Conservation (phyloP, 2,888 invertebrate genomes). For the Caenorhabditis panamensis region DNA sequence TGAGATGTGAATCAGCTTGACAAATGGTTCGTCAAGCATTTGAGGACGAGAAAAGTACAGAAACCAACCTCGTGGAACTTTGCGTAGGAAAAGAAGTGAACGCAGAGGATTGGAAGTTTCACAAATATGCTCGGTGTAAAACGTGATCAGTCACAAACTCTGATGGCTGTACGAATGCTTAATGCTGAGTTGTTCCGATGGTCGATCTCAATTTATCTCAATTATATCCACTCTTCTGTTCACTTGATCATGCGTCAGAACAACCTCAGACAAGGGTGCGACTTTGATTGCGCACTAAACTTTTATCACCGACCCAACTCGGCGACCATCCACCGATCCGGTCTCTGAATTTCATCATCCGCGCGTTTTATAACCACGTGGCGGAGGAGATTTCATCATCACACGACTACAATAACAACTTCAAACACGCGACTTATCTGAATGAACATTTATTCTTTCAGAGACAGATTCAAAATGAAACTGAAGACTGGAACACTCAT, state of each 20-base stretch:
- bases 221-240: neutral
- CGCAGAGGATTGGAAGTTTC: no score
- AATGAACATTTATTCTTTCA: conserved; percentile 11
- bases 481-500: neutral
- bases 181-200: neutral
- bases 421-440: neutral
- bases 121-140: no score
- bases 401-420: conserved; percentile 1
- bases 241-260: neutral
- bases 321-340: conserved; percentile 14
- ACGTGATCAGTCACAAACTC: no score
- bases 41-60: neutral
- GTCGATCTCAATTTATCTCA: neutral
- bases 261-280: conserved; percentile 50
- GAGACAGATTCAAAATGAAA: neutral
- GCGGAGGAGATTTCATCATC: conserved; percentile 36
- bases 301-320: conserved; percentile 46
- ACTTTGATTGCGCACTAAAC: conserved; percentile 46
- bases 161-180: no score
- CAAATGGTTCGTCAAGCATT: neutral
- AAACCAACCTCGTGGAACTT: no score
- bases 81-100: no score
- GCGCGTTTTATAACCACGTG: conserved; percentile 56
- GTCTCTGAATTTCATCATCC: conserved; percentile 35
- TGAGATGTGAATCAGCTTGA: neutral